A percentile compares a stretch with the other conserved stretches of the same genome.
These are phyloP conservation scores for Drosophila bunnanda DNA, from an alignment of 2,888 invertebrate species.

Conservation along the genomic window DNA sequence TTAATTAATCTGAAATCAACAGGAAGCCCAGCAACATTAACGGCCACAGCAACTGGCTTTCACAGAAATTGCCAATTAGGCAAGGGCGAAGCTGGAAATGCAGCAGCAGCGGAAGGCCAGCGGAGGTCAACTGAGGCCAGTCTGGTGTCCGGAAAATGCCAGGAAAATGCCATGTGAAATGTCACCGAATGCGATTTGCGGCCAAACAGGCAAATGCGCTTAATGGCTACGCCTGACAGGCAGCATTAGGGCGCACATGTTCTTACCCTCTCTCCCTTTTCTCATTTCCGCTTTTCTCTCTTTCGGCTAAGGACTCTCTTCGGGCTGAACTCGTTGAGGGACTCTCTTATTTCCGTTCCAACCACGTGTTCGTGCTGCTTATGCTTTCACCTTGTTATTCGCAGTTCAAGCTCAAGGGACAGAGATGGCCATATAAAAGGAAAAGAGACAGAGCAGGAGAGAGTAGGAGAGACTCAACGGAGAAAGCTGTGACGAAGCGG, in stretches of 20 bases:
- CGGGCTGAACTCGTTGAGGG: neutral
- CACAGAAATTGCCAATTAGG: conserved; percentile 47
- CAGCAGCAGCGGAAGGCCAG: conserved; percentile 27
- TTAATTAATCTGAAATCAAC: conserved; percentile 60
- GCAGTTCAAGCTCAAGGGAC: conserved; percentile 36
- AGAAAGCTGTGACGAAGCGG: neutral
- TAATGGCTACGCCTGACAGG: conserved; percentile 17
- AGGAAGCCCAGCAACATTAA: conserved; percentile 18
- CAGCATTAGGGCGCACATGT: conserved; percentile 30
- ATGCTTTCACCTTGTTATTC: conserved; percentile 68
- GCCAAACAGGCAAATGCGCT: conserved; percentile 19
- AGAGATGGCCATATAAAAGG: neutral
- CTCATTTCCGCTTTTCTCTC: conserved; percentile 26
- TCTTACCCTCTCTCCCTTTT: neutral
- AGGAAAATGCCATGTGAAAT: conserved; percentile 17
- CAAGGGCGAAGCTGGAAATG: conserved; percentile 29
- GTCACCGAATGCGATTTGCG: conserved; percentile 37
- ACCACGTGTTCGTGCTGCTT: conserved; percentile 69
- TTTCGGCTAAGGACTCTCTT: conserved; percentile 16
- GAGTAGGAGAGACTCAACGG: neutral
- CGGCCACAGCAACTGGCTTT: conserved; percentile 35
- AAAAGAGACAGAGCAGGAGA: neutral
- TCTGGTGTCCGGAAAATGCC: conserved; percentile 14
- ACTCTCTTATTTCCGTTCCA: conserved; percentile 52
- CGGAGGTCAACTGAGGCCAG: conserved; percentile 43